Evolutionary conservation across 2,888 invertebrate species (phyloP).

Genomic region (Ormia ochracea): DNA sequence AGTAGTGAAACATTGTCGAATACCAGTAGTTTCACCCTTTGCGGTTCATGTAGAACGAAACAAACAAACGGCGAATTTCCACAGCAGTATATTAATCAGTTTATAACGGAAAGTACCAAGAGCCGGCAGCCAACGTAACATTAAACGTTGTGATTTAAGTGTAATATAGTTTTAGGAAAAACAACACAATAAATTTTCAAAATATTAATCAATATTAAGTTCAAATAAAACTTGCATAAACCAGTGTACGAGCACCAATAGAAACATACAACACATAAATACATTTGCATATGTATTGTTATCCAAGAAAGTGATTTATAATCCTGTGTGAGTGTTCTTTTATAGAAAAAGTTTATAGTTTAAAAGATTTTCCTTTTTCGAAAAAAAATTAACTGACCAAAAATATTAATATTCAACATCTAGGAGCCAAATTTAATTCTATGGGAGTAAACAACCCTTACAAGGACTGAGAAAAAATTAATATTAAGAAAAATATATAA

Average conservation of each 20-base stretch:
- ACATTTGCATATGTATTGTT: constrained; percentile 4
- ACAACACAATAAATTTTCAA: not conserved
- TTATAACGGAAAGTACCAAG: constrained; percentile 76
- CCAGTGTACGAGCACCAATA: not conserved
- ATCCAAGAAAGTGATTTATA: not conserved
- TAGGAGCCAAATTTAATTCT: not conserved
- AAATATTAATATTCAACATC: constrained; percentile 1
- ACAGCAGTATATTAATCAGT: constrained; percentile 68
- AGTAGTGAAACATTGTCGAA: constrained; percentile 4
- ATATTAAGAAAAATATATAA: constrained; percentile 16
- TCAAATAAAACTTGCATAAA: constrained; percentile 2
- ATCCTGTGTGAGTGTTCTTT: not conserved
- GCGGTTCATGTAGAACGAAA: constrained; percentile 35
- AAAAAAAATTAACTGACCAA: constrained; percentile 7
- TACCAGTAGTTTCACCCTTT: constrained; percentile 56
- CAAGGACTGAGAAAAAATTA: constrained; percentile 39
- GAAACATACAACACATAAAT: no score
- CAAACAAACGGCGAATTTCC: constrained; percentile 61
- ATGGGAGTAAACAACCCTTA: constrained; percentile 54
- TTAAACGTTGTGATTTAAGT: constrained; percentile 37
- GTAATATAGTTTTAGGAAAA: constrained; percentile 2
- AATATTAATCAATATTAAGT: constrained; percentile 22
- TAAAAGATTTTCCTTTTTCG: constrained; percentile 3
- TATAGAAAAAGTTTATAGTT: not conserved
- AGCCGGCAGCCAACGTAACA: constrained; percentile 70